Percentiles rank a stretch among this genome's conserved stretches.
phyloP scores from a whole-genome alignment of 2,113 vertebrate genomes.

The Psilopsiagon aurifrons region DNA sequence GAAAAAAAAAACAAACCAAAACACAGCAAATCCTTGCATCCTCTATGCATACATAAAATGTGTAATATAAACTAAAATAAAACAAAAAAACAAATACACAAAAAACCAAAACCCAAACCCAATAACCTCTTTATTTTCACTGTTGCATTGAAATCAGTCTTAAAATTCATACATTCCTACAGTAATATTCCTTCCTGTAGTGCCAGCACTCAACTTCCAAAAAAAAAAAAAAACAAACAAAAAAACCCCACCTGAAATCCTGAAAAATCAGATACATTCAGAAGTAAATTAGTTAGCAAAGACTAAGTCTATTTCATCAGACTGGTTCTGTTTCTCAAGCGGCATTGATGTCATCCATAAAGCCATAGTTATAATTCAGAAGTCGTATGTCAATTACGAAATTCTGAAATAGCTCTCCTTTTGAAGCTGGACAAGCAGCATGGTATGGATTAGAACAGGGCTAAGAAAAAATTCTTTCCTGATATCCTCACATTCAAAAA shows the following conservation, averaged over 20 bases:
- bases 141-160: neutral
- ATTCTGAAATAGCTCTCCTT: neutral
- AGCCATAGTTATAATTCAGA: neutral
- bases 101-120: accelerated
- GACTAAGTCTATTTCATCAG: neutral
- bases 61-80: neutral
- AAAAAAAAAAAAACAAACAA: neutral
- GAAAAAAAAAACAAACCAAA: neutral
- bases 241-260: accelerated
- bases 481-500: neutral
- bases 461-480: neutral
- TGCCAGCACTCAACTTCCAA: neutral
- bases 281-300: neutral
- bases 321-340: neutral
- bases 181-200: neutral
- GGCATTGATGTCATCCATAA: neutral
- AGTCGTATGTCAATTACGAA: neutral
- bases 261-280: neutral
- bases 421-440: neutral
- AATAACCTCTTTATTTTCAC: neutral
- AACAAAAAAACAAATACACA: neutral
- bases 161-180: neutral
- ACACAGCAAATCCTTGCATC: neutral
- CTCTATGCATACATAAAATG: neutral
- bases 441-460: neutral